Evolutionary conservation across 2,888 invertebrate genomes (phyloP).

Genomic region (Argyresthia goedartella): DNA sequence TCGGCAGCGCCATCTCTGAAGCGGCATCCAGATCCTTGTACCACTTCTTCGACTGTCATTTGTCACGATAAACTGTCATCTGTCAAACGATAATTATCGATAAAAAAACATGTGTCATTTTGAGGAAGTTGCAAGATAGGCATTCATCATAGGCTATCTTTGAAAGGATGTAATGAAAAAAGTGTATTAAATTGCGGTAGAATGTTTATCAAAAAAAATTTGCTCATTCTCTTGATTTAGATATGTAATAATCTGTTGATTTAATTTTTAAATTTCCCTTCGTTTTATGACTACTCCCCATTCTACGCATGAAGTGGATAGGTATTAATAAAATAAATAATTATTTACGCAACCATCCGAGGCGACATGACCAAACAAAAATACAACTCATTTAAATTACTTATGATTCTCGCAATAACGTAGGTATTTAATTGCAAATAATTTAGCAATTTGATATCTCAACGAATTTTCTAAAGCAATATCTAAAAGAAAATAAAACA

Average conservation of each 20-base stretch:
- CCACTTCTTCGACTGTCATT: too few species aligned
- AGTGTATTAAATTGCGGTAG: not conserved
- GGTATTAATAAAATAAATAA: too few species aligned
- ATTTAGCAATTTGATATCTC: conserved; percentile 22
- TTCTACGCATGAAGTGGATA: too few species aligned
- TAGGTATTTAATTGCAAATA: conserved; percentile 15
- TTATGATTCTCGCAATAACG: conserved; percentile 30
- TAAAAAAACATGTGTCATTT: too few species aligned
- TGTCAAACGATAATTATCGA: too few species aligned
- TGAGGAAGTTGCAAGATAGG: too few species aligned
- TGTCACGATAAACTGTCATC: too few species aligned
- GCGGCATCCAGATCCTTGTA: too few species aligned
- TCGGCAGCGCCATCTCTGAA: too few species aligned
- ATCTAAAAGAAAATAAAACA: conserved; percentile 21
- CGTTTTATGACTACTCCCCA: too few species aligned
- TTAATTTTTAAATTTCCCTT: not conserved
- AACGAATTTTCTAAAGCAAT: conserved; percentile 62
- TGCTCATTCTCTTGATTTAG: conserved; percentile 32
- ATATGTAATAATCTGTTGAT: not conserved
- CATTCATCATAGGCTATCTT: too few species aligned
- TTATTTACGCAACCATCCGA: conserved; percentile 34
- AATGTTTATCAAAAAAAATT: conserved; percentile 14
- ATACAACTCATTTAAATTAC: not conserved
- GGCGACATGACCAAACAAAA: conserved; percentile 42
- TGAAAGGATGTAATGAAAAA: too few species aligned